These are phyloP conservation scores for Artibeus jamaicensis DNA, from an alignment of 2,797 vertebrate species.

Conservation along the genomic window DNA sequence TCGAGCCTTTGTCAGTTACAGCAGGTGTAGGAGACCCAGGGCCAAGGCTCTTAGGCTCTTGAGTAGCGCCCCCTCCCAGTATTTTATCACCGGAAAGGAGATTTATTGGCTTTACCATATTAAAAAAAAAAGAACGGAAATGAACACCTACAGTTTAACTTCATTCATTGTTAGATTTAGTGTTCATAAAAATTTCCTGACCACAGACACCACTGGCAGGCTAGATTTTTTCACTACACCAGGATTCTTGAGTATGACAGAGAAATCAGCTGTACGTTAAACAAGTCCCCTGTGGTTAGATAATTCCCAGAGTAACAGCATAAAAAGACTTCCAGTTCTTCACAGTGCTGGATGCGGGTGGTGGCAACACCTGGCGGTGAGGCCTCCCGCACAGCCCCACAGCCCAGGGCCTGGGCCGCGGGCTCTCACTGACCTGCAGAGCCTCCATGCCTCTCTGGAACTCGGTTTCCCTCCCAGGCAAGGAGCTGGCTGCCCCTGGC, in stretches of 20 bases:
- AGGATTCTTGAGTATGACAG: constrained; percentile 15
- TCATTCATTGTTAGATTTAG: constrained; percentile 39
- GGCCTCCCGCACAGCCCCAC: neutral
- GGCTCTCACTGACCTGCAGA: neutral
- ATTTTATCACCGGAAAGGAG: neutral
- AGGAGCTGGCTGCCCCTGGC: neutral
- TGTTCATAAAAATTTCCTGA: constrained; percentile 58
- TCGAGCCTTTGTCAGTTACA: neutral
- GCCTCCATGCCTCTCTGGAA: neutral
- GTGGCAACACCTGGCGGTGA: rapidly evolving
- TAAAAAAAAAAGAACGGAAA: constrained; percentile 12
- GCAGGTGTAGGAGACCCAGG: neutral
- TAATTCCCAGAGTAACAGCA: constrained; percentile 28
- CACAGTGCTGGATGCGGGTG: neutral
- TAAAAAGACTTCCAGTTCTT: neutral
- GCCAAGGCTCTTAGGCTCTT: neutral
- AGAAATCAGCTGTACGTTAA: constrained; percentile 49
- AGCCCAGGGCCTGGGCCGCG: neutral
- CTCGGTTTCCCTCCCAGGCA: neutral
- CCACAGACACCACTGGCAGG: neutral
- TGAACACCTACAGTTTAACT: neutral
- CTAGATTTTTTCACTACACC: neutral
- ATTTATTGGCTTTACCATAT: neutral
- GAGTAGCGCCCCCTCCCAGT: neutral
- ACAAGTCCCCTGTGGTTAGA: constrained; percentile 1